Conservation (phyloP, 2,888 invertebrate genomes). For the Diarsia rubi region DNA sequence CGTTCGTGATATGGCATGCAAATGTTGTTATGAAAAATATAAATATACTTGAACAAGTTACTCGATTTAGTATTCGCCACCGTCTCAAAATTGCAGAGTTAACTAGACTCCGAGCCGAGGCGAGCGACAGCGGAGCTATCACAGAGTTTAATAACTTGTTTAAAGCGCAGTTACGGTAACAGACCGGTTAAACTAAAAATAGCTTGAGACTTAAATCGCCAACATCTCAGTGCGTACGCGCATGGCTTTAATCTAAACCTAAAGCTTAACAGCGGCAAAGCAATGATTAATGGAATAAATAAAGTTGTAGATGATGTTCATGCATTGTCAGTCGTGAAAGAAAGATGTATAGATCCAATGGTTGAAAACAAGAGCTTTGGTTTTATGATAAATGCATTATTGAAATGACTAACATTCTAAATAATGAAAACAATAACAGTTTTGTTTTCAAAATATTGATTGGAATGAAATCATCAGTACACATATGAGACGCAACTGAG, state of each 20-base stretch:
- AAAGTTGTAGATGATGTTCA: conserved; percentile 26
- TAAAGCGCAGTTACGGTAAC: conserved; percentile 68
- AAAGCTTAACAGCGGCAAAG: conserved; percentile 39
- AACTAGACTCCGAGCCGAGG: conserved; percentile 9
- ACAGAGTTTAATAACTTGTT: conserved; percentile 58
- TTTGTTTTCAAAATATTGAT: conserved; percentile 43
- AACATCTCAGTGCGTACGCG: conserved; percentile 54
- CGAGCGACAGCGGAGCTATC: conserved; percentile 26
- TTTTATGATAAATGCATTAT: conserved; percentile 33
- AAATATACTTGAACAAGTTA: neutral
- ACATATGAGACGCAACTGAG: conserved; percentile 6
- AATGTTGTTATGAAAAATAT: conserved; percentile 27
- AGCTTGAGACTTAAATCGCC: conserved; percentile 63
- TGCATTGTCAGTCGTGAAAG: conserved; percentile 26
- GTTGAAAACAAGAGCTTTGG: conserved; percentile 12
- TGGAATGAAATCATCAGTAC: conserved; percentile 46
- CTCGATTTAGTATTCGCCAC: neutral
- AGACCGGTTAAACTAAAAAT: conserved; percentile 73
- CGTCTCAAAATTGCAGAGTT: neutral
- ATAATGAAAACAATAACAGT: conserved; percentile 47
- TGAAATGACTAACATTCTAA: conserved; percentile 29
- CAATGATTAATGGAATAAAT: conserved; percentile 42
- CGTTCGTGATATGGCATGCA: conserved; percentile 27
- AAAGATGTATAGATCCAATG: conserved; percentile 16
- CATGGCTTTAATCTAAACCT: conserved; percentile 51